phyloP scores from a whole-genome alignment of 2,797 vertebrate genomes.

The Rachycentron canadum region DNA sequence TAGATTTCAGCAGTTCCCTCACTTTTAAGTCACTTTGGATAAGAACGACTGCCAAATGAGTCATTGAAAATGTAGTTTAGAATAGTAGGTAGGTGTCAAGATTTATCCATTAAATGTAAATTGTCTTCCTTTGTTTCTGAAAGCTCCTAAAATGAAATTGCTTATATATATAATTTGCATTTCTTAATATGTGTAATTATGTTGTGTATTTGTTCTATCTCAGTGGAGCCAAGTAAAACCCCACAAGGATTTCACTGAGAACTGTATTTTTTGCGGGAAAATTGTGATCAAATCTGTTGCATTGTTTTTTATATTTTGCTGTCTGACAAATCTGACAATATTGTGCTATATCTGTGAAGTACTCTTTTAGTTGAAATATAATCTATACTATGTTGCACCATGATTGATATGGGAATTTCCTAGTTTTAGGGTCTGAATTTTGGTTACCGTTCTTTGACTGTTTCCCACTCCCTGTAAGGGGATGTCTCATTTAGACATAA shows the following conservation, averaged over 20 bases:
- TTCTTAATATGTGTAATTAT: not conserved
- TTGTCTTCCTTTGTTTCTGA: not conserved
- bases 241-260: not conserved
- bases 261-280: not conserved
- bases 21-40: too few species aligned
- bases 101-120: not conserved
- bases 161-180: not conserved
- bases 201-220: not conserved
- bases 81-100: not conserved
- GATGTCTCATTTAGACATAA: not conserved
- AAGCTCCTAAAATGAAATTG: not conserved
- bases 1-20: not conserved
- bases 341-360: not conserved
- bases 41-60: too few species aligned
- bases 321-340: not conserved
- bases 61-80: not conserved
- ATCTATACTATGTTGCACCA: not conserved
- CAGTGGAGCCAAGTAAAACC: not conserved
- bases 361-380: not conserved
- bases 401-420: not conserved
- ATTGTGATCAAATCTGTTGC: too few species aligned
- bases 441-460: not conserved
- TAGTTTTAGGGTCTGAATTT: not conserved
- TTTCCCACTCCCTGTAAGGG: not conserved
- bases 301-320: not conserved